Evolutionary conservation across 2,797 vertebrate genomes (phyloP).

Genomic region (Anolis apletophallus): DNA sequence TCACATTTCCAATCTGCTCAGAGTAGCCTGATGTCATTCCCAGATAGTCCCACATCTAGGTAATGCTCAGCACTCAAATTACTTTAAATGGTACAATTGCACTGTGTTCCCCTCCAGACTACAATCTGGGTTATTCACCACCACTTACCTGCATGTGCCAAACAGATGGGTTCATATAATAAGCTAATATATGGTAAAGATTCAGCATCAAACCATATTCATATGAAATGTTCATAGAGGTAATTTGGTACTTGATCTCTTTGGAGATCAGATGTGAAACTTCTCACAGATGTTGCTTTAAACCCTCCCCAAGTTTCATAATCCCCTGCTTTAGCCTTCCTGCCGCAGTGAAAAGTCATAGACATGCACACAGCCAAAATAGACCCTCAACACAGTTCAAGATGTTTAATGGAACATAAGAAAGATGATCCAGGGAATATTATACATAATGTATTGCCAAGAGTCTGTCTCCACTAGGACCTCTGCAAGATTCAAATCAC

Average conservation of each 20-base stretch:
- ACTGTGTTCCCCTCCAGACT: not conserved
- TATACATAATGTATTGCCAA: slow-evolving; percentile 76
- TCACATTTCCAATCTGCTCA: not conserved
- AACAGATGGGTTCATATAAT: not conserved
- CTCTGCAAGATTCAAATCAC: slow-evolving; percentile 42
- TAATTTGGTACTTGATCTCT: slow-evolving; percentile 23
- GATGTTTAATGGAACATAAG: slow-evolving; percentile 26
- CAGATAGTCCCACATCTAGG: not conserved
- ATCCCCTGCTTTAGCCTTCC: not conserved
- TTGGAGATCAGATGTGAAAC: not conserved
- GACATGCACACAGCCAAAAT: not conserved
- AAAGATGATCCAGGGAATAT: slow-evolving; percentile 35
- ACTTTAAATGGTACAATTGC: not conserved
- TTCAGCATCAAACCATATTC: not conserved
- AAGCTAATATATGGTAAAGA: not conserved
- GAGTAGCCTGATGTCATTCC: not conserved
- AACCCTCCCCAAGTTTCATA: not conserved
- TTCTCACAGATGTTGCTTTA: slow-evolving; percentile 16
- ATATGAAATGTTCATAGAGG: not conserved
- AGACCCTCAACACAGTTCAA: slow-evolving; percentile 37
- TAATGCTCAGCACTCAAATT: not conserved
- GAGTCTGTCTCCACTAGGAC: slow-evolving; percentile 81
- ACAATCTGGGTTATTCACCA: slow-evolving; percentile 21
- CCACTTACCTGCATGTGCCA: not conserved
- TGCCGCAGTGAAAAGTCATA: not conserved